Conservation (phyloP, 2,797 vertebrate species). For the Pempheris klunzingeri region DNA sequence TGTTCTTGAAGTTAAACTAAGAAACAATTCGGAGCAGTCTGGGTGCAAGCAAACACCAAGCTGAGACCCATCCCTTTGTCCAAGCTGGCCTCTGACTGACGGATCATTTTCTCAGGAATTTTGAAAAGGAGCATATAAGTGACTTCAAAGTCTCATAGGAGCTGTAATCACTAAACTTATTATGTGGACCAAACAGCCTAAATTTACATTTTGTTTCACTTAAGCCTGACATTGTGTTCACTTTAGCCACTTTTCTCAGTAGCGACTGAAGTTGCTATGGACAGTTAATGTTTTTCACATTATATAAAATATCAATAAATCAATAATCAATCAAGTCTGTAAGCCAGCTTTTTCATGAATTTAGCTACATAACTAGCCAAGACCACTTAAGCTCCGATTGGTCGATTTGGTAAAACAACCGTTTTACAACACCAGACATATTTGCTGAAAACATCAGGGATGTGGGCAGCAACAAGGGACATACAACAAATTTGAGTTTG, state of each 20-base stretch:
- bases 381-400: background rate
- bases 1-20: background rate
- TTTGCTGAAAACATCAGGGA: background rate
- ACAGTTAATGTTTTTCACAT: background rate
- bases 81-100: background rate
- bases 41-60: background rate
- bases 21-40: background rate
- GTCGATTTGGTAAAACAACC: no score
- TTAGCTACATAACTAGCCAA: no score
- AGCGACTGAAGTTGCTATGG: background rate
- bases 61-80: background rate
- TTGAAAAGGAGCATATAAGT: background rate
- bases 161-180: background rate
- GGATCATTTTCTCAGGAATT: background rate
- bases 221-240: background rate
- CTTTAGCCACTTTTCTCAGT: background rate
- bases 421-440: background rate
- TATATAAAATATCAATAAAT: background rate
- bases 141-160: conserved; percentile 1
- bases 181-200: background rate
- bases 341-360: background rate
- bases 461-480: background rate
- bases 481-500: background rate
- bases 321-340: background rate
- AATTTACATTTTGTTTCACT: background rate